Evolutionary conservation across 2,113 vertebrate genomes (phyloP).

Genomic region (Antennarius striatus): DNA sequence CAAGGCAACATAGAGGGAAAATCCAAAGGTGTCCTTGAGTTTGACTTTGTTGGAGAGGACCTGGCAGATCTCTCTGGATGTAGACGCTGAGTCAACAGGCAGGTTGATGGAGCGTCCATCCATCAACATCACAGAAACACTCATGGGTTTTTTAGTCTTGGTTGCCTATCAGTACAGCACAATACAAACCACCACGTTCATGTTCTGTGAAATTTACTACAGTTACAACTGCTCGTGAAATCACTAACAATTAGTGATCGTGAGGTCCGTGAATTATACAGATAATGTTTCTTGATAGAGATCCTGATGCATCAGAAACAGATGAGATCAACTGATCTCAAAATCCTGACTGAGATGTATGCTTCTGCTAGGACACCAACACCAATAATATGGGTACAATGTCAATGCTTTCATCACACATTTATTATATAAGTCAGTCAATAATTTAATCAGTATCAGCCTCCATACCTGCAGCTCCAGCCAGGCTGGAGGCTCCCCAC

Average conservation of each 20-base stretch:
- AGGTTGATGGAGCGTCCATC: constrained; percentile 84
- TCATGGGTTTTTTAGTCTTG: constrained; percentile 88
- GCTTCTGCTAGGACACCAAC: no score
- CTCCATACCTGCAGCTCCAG: constrained; percentile 90
- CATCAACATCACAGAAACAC: constrained; percentile 84
- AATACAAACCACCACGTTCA: background rate
- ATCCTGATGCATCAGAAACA: no score
- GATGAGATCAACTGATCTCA: no score
- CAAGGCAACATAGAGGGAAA: constrained; percentile 90
- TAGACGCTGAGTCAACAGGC: constrained; percentile 89
- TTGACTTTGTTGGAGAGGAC: constrained; percentile 82
- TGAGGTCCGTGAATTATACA: no score
- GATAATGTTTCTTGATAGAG: no score
- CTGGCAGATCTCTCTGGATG: constrained; percentile 87
- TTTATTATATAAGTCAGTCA: no score
- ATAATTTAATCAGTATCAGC: background rate
- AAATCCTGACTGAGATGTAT: no score
- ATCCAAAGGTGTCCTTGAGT: constrained; percentile 89
- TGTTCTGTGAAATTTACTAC: no score
- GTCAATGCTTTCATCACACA: no score
- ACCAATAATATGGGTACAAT: no score
- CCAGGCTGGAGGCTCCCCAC: constrained; percentile 90
- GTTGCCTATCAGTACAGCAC: constrained; percentile 81
- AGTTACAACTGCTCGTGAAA: no score
- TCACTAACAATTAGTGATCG: no score